Base-by-base conservation (phyloP, 2,797 vertebrate genomes). In the Ptychobarbus kaznakovi region DNA sequence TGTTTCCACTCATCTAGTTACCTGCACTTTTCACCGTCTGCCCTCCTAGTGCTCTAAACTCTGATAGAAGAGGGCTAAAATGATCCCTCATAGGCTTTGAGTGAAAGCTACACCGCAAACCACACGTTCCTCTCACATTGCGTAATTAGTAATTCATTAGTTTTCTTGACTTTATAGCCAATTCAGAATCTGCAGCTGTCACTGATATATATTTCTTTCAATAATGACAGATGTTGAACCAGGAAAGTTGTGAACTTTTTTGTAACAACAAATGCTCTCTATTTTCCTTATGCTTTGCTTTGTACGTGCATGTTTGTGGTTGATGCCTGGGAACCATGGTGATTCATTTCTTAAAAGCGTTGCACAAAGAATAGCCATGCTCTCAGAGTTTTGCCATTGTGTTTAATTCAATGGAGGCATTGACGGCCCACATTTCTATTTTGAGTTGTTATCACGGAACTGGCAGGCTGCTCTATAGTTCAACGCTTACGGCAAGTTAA, bases 391-490 rank as follows among this genome's bases (percentile, higher is more conserved):
- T 86, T 69, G 51, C 85, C 51, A 89, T 89, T 91, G 86, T 87
- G 76, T 87, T 81, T 61, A 82, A 84, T 84, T 90, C 84, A 89
- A 89, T 87, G 61, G 86, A 79, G 42, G 68, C 80, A 76, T 82
- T 86, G 81, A 87, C 18, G 53, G 66, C 56, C 82, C 74, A 18
- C 40, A 49, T 86, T 88, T 87, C 88, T 89, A 89, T 90, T 90
- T 88, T 80, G 46, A 84, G 76, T 35, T 83, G 40, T 73, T 83
- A 78, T 80, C 70, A 73, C 40, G n/a, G 46, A 42, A 18, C 42
- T 35, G n/a, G 78, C 61, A 9, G 20, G 80, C 63, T 80, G 74
- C 65, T 84, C 70, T 80, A 32, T 68, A 80, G 72, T 75, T 82
- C 6, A 51, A 12, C 6, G 80, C 56, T 82, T 51, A 40, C 1